Base-by-base conservation (phyloP, 2,113 vertebrate species). In the Perca flavescens region DNA sequence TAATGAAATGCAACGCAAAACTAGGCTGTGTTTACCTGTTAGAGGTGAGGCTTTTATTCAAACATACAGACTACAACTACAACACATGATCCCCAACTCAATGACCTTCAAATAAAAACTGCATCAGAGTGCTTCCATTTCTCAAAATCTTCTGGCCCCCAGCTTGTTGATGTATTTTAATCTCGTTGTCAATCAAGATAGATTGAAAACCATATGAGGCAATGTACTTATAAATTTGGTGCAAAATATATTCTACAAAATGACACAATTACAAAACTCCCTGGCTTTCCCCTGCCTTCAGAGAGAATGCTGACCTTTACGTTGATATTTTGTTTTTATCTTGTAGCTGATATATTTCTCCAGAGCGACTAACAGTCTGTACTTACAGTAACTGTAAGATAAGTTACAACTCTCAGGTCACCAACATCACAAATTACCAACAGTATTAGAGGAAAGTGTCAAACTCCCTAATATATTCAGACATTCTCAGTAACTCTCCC, bases 11-110 rank as follows among this genome's bases (percentile, higher is more conserved):
- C 13, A 80, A 86, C 2, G 10, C 10, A 12, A 76, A 84, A 60
- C 67, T 61, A 52, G 36, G 70, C 60, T 40, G 54, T 56, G 81
- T 52, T 72, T 22, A 77, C 71, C 67, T 80, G 80, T 36, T 3
- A 58, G 61, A 71, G 53, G 50, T 22, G 6, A 57, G 61, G 53
- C 56, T 19, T 67, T 75, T 53, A 67, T 40, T 79, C 43, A 88
- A 83, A 83, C 81, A 86, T 3, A 77, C 40, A 50, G 17, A 72
- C 15, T n/a, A 43, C 11, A 19, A 25, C 53, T 52, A 8, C 15
- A 36, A 22, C 52, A 66, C 16, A 28, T 15, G 22, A 74, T 49
- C 28, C 34, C 16, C 25, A 21, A 40, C 17, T 34, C 40, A 0
- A 0, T 34, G 14, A 63, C 10, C 49, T 22, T 71, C 7, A 21